Evolutionary conservation across 1,140 invertebrate species (phyloP).

Genomic region (Trichonephila clavata): DNA sequence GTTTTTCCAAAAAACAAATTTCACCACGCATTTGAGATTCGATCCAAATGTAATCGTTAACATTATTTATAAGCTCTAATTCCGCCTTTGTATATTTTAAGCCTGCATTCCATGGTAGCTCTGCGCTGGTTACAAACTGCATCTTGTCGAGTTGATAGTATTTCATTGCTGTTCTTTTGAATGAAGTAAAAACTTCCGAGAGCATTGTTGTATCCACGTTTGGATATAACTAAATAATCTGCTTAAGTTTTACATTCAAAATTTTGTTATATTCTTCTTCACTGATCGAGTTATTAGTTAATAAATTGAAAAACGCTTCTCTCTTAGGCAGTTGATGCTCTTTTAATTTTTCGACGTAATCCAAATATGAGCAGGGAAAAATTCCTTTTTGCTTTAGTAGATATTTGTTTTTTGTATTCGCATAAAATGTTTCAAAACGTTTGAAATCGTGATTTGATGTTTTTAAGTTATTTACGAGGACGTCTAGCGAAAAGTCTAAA

Average conservation of each 20-base stretch:
- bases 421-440: background rate
- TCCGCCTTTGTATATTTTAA: too few species aligned
- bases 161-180: background rate
- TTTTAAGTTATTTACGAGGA: background rate
- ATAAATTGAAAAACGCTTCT: background rate
- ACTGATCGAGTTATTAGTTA: background rate
- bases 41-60: too few species aligned
- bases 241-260: background rate
- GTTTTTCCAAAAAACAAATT: too few species aligned
- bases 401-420: background rate
- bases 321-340: background rate
- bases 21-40: too few species aligned
- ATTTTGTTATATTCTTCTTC: background rate
- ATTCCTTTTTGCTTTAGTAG: background rate
- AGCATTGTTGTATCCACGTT: background rate
- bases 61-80: too few species aligned
- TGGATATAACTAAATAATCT: background rate
- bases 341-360: background rate
- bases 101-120: too few species aligned
- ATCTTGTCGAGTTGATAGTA: background rate
- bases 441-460: background rate
- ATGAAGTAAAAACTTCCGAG: background rate
- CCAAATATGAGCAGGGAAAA: background rate
- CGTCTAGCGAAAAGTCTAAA: background rate
- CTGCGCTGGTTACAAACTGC: too few species aligned